Evolutionary conservation across 53 echinoderm and acorn worm genomes (phyloP), one percentile per base, ranked within the genome.

Genomic region (Echinarachnius parma): DNA sequence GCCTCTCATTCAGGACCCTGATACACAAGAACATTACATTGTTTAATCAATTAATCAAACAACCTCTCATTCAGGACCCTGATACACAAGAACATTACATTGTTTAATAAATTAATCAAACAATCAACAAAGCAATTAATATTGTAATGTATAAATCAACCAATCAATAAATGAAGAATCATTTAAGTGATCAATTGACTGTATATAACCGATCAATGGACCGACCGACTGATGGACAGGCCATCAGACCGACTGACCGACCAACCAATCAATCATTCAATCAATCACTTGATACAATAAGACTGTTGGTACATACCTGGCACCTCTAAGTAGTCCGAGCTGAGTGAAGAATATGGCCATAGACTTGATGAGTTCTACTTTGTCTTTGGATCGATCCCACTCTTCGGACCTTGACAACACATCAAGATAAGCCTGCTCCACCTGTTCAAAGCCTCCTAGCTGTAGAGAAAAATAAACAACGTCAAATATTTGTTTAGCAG

Each of bases 321-420:
- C 92, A 9, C 92, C 88, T 13, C 58, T 78, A 22, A 88, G 78
- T 9, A 92, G 68, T 9, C 92, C 92, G 3, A 92, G 82, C 71
- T 88, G 84, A 78, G 78, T 88, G 63, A 92, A 92, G 82, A 92
- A 92, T 15, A 70, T 82, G 11, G 92, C 92, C 92, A 92, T 88
- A 4, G 31, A 60, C 48, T 74, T 77, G 61, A 92, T 81, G 44
- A 88, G 53, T 9, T 75, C 55, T 9, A 85, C 84, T 45, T 82
- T 82, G 28, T 66, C 53, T 21, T 35, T 39, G 1, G 61, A 23
- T 13, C 56, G 30, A 31, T 85, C 67, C 61, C 80, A 83, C 42
- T 67, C 58, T 24, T 80, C 87, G 23, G 80, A 76, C 19, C 76
- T 54, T 4, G 44, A 48, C 55, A 92, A 45, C 29, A 84, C 78